phyloP scores from a whole-genome alignment of 2,113 vertebrate genomes.

The Oryzias javanicus region DNA sequence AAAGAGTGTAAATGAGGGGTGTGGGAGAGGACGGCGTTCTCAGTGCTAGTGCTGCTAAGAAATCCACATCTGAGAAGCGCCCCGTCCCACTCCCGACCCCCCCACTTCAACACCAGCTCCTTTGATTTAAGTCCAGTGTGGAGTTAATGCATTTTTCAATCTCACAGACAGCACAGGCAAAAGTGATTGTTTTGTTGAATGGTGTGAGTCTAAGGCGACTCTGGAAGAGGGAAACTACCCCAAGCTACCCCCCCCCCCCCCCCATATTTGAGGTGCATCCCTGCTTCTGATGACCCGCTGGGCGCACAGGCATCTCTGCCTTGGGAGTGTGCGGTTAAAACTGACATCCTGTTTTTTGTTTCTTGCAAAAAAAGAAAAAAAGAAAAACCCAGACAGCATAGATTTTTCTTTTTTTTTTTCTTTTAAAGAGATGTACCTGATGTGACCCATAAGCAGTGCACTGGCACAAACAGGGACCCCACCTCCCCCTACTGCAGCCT shows the following conservation, averaged over 20 bases:
- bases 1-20: conserved; percentile 32
- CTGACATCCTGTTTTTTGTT: conserved; percentile 25
- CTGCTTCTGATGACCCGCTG: conserved; percentile 47
- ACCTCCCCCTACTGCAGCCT: conserved; percentile 28
- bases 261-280: conserved; percentile 54
- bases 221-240: conserved; percentile 59
- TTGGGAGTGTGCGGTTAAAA: conserved; percentile 60
- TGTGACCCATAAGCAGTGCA: conserved; percentile 74
- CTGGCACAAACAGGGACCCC: conserved; percentile 61
- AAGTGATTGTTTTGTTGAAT: conserved; percentile 77
- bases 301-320: conserved; percentile 53
- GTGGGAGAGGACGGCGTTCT: conserved; percentile 41
- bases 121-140: conserved; percentile 70
- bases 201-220: conserved; percentile 61
- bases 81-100: conserved; percentile 8
- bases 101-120: conserved; percentile 40
- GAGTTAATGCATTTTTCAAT: conserved; percentile 67
- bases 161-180: conserved; percentile 67
- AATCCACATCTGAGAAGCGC: conserved; percentile 51
- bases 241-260: conserved; percentile 32
- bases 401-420: conserved; percentile 65
- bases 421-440: conserved; percentile 74
- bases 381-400: conserved; percentile 43
- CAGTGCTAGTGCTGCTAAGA: conserved; percentile 62
- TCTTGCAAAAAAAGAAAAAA: conserved; percentile 36